Evolutionary conservation across 2,113 vertebrate genomes (phyloP).

Genomic region (Laterallus jamaicensis): DNA sequence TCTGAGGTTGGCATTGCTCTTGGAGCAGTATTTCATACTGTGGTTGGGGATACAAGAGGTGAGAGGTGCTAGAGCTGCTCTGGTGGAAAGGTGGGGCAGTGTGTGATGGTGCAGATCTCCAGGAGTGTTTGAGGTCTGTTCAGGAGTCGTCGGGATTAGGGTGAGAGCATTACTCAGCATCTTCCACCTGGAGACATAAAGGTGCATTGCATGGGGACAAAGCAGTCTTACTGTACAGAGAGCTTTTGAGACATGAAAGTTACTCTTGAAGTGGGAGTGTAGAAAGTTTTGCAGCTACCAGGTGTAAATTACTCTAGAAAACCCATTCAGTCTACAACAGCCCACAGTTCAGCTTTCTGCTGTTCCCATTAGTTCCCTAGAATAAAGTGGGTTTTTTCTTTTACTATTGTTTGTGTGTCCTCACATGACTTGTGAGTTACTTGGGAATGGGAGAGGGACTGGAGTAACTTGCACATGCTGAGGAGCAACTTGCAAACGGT

Average conservation of each 20-base stretch:
- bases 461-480: background rate
- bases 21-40: background rate
- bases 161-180: background rate
- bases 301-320: background rate
- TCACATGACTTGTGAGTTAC: fast-evolving
- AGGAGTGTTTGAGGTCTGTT: background rate
- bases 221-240: background rate
- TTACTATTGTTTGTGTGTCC: too few relatives aligned
- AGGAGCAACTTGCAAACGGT: background rate
- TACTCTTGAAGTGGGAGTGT: background rate
- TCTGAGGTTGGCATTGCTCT: background rate
- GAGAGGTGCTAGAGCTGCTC: background rate
- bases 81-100: background rate
- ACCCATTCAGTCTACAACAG: fast-evolving
- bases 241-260: background rate
- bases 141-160: background rate
- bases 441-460: background rate
- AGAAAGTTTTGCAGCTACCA: background rate
- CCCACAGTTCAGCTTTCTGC: background rate
- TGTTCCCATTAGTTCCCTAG: background rate
- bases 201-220: background rate
- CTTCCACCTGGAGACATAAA: background rate
- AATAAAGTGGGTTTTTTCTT: background rate
- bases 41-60: background rate
- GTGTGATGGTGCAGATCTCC: background rate